Conservation (phyloP, 2,113 vertebrate genomes). For the Labeo catla region DNA sequence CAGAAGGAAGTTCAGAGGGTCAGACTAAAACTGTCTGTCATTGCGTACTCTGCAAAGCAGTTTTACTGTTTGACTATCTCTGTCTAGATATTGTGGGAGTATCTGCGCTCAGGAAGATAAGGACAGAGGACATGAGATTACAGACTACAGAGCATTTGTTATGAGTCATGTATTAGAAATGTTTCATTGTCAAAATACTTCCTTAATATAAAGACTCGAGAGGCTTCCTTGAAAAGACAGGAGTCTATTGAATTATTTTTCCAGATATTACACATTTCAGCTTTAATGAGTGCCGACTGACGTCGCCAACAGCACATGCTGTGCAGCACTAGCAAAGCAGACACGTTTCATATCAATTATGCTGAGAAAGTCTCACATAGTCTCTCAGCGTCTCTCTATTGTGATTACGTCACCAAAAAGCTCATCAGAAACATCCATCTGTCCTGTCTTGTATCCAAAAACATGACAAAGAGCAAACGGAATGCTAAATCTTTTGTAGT, state of each 20-base stretch:
- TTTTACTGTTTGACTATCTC: background rate
- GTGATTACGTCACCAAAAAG: background rate
- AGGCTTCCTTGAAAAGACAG: background rate
- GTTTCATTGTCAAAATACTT: background rate
- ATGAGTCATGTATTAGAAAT: background rate
- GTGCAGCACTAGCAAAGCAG: background rate
- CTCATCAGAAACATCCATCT: background rate
- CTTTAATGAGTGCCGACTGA: background rate
- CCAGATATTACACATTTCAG: background rate
- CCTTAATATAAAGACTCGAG: background rate
- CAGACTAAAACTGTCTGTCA: conserved; percentile 6
- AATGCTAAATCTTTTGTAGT: background rate
- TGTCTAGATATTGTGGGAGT: background rate
- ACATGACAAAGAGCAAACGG: background rate
- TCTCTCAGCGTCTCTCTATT: background rate
- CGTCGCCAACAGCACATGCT: background rate
- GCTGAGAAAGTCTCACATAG: background rate
- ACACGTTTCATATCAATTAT: background rate
- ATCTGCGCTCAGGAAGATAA: background rate
- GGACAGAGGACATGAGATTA: background rate
- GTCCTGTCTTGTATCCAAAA: background rate
- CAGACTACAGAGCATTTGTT: background rate
- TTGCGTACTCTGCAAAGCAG: background rate
- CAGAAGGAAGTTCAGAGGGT: conserved; percentile 20
- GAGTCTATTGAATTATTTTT: background rate